Conservation (phyloP, 2,797 vertebrate genomes). For the Phalanger gymnotis region DNA sequence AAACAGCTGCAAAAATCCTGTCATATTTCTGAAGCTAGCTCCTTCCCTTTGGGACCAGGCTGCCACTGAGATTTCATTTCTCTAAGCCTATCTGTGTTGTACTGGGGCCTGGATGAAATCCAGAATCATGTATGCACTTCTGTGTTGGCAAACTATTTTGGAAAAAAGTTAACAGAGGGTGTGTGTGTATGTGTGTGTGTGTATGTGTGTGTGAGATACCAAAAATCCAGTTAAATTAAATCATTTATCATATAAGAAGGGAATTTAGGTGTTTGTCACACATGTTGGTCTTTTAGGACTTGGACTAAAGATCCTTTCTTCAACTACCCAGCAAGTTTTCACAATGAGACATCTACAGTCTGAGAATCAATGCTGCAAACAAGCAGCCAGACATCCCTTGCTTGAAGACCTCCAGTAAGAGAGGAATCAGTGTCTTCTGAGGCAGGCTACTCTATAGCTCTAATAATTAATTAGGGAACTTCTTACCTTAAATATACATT, state of each 20-base stretch:
- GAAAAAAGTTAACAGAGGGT: slow-evolving; percentile 23
- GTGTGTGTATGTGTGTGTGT: slow-evolving; percentile 38
- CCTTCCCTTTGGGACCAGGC: not conserved
- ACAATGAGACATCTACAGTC: not conserved
- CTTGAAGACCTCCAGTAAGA: not conserved
- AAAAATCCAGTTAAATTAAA: not conserved
- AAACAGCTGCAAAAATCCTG: slow-evolving; percentile 20
- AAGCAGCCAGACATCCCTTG: not conserved
- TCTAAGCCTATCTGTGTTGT: not conserved
- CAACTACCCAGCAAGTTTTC: not conserved
- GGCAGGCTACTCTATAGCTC: not conserved
- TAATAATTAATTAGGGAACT: not conserved
- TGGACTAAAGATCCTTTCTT: not conserved
- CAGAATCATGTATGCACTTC: slow-evolving; percentile 34
- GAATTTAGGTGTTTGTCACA: not conserved
- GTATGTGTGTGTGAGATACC: not conserved
- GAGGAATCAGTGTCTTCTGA: not conserved
- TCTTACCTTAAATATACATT: not conserved
- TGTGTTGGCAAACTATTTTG: slow-evolving; percentile 30
- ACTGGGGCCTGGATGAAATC: not conserved
- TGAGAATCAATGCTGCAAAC: not conserved
- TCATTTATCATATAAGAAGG: slow-evolving; percentile 18
- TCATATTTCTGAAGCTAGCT: slow-evolving; percentile 20
- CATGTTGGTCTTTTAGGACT: not conserved
- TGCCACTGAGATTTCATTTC: not conserved